Evolutionary conservation across 2,888 invertebrate genomes (phyloP), one percentile per base, ranked within the genome.

Genomic region (Lasius fuliginosus): DNA sequence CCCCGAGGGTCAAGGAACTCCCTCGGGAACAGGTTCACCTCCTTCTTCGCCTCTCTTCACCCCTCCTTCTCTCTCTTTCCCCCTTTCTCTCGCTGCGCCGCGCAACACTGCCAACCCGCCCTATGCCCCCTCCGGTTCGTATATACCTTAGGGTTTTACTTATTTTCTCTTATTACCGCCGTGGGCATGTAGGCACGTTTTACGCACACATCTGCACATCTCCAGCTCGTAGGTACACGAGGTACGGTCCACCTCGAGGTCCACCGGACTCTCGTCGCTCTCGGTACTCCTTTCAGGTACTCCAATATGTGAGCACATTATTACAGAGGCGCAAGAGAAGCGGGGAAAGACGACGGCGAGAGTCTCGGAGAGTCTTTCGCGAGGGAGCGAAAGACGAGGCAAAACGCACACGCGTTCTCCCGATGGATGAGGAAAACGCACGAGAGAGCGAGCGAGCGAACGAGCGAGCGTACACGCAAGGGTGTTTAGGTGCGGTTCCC

Each of bases 1-100:
- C 88, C 89, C 89, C 92, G 93, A 94, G 94, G 94, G 94, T 95
- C 94, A 94, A 95, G 94, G 94, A 94, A 94, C 94, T 94, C 94
- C 94, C 94, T 94, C 94, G 94, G 94, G 94, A 95, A 95, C 94
- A 95, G 94, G 94, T 95, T 95, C 94, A 94, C 93, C 94, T 93
- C 94, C 93, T 92, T 92, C 92, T 89, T 85, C 87, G 87, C 90
- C 89, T 89, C 62, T 73, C 82, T 73, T 56, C 68, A 18, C 77
- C 83, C 87, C 88, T 92, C 90, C 90, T 71, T 90, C 75, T 73
- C 40, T 85, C 92, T 36, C 36, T 92, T 92, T 91, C 91, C 89
- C 81, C 87, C 89, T 87, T 64, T 23, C 79, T 53, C 60, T 69
- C 71, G 12, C 79, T 67, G 67, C n/a, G 88, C 60, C 36, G 46